Evolutionary conservation across 2,888 invertebrate species (phyloP).

Genomic region (Chouioia cunea): DNA sequence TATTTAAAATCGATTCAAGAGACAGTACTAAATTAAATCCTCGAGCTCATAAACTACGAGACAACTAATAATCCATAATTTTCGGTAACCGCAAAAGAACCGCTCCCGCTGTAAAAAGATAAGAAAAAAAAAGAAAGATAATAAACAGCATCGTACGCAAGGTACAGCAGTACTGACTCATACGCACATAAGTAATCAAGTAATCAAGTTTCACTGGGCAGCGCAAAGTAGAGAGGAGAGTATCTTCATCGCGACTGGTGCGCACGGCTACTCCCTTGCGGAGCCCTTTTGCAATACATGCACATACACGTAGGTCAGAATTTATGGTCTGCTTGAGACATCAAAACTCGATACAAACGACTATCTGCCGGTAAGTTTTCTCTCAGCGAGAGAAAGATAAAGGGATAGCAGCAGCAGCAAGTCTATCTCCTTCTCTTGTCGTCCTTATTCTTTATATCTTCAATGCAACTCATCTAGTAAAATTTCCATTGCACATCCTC

Average conservation of each 20-base stretch:
- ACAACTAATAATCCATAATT: no score
- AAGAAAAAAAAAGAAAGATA: no score
- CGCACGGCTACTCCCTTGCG: neutral
- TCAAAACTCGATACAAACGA: constrained; percentile 55
- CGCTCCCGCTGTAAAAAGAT: no score
- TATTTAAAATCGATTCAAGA: no score
- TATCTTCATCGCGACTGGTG: no score
- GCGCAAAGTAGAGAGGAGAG: no score
- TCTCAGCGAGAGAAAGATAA: constrained; percentile 17
- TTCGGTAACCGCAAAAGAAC: no score
- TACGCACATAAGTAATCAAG: constrained; percentile 46
- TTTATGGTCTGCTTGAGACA: constrained; percentile 58
- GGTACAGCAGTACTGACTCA: neutral
- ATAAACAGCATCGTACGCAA: no score
- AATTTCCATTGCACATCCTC: constrained; percentile 61
- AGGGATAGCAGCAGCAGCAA: neutral
- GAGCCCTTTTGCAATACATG: neutral
- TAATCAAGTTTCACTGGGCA: constrained; percentile 37
- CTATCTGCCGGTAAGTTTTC: constrained; percentile 42
- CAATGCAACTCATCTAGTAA: constrained; percentile 60
- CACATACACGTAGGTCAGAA: constrained; percentile 46
- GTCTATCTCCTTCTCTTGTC: constrained; percentile 6
- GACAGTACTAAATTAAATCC: no score
- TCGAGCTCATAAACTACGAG: no score
- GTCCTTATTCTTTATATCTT: constrained; percentile 55